phyloP scores from a whole-genome alignment of 2,888 invertebrate species.

The Iphiclides podalirius region DNA sequence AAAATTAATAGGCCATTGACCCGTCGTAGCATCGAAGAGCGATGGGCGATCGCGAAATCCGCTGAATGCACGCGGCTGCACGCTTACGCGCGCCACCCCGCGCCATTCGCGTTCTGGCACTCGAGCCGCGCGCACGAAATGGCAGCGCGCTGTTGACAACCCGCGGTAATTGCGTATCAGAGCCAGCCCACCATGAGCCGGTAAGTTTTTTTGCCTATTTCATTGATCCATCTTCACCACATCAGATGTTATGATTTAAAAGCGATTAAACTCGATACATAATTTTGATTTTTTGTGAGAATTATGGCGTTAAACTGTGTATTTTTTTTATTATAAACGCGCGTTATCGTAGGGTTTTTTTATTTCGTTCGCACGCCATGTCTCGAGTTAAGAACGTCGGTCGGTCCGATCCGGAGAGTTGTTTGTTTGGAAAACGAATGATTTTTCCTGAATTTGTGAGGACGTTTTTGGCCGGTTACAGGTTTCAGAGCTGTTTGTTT shows the following conservation, averaged over 20 bases:
- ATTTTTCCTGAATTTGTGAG: neutral
- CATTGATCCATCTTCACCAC: neutral
- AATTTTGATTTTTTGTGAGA: too few species aligned
- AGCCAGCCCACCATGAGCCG: constrained; percentile 33
- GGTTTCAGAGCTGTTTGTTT: too few species aligned
- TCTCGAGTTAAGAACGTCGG: neutral
- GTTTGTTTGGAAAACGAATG: constrained; percentile 1
- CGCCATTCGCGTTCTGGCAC: constrained; percentile 61
- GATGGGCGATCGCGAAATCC: constrained; percentile 39
- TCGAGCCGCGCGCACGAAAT: constrained; percentile 61
- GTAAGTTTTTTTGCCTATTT: constrained; percentile 27
- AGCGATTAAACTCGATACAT: too few species aligned
- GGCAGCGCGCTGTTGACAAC: constrained; percentile 41
- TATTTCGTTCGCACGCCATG: neutral
- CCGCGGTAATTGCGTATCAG: constrained; percentile 37
- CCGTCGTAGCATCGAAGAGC: constrained; percentile 23
- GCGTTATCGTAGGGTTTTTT: neutral
- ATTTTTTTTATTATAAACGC: neutral
- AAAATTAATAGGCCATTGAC: constrained; percentile 34
- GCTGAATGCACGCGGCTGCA: constrained; percentile 36
- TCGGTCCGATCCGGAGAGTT: neutral
- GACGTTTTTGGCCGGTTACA: neutral
- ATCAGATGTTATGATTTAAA: too few species aligned
- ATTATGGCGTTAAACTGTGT: neutral
- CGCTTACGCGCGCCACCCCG: constrained; percentile 20